Conservation (phyloP, 2,888 invertebrate genomes). For the Eulithis testata region DNA sequence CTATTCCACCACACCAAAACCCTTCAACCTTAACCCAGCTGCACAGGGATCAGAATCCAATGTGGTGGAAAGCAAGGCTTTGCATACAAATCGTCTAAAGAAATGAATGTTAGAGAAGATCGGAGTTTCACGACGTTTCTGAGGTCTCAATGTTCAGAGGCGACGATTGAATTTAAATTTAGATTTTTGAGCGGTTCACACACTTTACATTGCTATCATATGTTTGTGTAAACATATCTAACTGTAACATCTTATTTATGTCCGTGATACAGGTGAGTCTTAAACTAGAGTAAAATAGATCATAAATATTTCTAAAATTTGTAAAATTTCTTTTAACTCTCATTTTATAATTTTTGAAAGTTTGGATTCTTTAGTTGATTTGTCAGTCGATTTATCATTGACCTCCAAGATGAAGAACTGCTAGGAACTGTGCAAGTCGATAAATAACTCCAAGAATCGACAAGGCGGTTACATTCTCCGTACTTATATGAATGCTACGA, state of each 20-base stretch:
- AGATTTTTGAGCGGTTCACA: background rate
- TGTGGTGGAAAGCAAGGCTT: conserved; percentile 29
- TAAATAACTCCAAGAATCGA: conserved; percentile 11
- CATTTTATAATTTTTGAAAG: no score
- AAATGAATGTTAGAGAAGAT: conserved; percentile 49
- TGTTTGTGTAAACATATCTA: no score
- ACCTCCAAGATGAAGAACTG: background rate
- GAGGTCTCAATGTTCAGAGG: conserved; percentile 35
- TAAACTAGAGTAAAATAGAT: no score
- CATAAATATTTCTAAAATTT: no score
- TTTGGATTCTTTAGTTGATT: no score
- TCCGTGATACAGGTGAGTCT: no score
- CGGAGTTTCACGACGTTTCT: conserved; percentile 28
- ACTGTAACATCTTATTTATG: no score
- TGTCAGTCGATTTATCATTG: background rate
- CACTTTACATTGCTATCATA: no score
- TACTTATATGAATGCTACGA: conserved; percentile 8
- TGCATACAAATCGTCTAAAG: conserved; percentile 57
- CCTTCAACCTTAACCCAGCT: conserved; percentile 18
- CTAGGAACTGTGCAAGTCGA: background rate
- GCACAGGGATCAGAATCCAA: conserved; percentile 18
- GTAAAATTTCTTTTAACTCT: background rate
- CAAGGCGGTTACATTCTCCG: conserved; percentile 12
- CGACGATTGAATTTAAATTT: conserved; percentile 32
- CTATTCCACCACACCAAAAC: background rate